Base-by-base conservation (phyloP, 1,140 invertebrate genomes). In the Drosophila chauvacae region DNA sequence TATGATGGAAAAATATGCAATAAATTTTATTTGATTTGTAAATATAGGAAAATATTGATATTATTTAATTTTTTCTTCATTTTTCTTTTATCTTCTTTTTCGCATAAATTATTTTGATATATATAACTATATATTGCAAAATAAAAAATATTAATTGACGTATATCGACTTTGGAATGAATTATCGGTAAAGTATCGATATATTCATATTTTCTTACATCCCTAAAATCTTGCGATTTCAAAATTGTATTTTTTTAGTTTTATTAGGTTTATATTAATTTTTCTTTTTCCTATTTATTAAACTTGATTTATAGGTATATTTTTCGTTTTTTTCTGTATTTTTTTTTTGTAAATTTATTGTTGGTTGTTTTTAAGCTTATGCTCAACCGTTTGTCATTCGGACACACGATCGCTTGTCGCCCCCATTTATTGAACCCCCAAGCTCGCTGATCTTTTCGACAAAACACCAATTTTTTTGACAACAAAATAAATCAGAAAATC, bases 361-460 rank as follows among this genome's bases (percentile, higher is more conserved):
- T 7, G 2, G 5, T 33, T 18, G 4, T 14, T 35, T 23, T 37
- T 37, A 2, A 16, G 71, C 81, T 69, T 71, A 70, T 64, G 69
- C 65, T 45, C 69, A 65, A 48, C 58, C 30, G 56, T 69, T 78
- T 82, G 55, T 26, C 56, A 72, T 77, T 50, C 39, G 59, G 41
- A 47, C 63, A 79, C 47, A 71, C 56, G 56, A 66, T 60, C 55
- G 53, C 61, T 39, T 66, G 64, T 66, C 64, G 59, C 64, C 64
- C 42, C 61, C 64, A 75, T 75, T 68, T 42, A 72, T 57, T 64
- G 57, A 20, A 53, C n/a, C 28, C n/a, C 18, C 28, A 53, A 33
- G 11, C 28, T 14, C 11, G n/a, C 51, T 45, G 71, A 59, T 55
- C 56, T 65, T 64, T 59, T 30, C 14, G 41, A 47, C 47, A 47